A percentile compares a stretch with the other conserved stretches of the same genome.
Conservation (phyloP, 2,797 vertebrate genomes). For the Siniperca scherzeri region DNA sequence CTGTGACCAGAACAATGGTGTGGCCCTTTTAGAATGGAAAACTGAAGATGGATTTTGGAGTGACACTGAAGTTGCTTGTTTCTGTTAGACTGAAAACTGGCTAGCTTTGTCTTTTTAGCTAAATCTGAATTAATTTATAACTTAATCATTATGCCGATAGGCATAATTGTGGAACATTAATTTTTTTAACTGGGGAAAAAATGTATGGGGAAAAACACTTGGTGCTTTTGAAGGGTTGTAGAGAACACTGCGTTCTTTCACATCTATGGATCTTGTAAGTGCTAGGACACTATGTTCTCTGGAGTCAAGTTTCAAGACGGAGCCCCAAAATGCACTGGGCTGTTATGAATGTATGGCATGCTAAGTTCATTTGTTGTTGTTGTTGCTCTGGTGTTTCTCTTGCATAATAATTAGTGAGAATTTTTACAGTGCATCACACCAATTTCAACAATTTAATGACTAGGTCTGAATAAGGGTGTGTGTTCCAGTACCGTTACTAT, state of each 20-base stretch:
- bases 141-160: background rate
- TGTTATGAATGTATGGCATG: constrained; percentile 39
- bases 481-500: constrained; percentile 31
- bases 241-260: constrained; percentile 56
- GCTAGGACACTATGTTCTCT: constrained; percentile 56
- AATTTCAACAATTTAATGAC: constrained; percentile 24
- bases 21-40: background rate
- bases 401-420: constrained; percentile 19
- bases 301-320: constrained; percentile 63
- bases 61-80: background rate
- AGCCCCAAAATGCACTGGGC: constrained; percentile 35
- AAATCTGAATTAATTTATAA: background rate
- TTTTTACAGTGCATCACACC: constrained; percentile 11
- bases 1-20: too few relatives aligned
- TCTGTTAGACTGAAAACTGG: background rate
- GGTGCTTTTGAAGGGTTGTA: background rate
- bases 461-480: constrained; percentile 7
- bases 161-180: background rate
- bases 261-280: constrained; percentile 48
- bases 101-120: background rate
- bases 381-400: constrained; percentile 5
- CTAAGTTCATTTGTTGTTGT: constrained; percentile 28
- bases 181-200: background rate
- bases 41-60: background rate
- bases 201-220: background rate